A percentile compares a stretch with the other conserved stretches of the same genome.
These are phyloP conservation scores for Heliconius charithonia DNA, from an alignment of 2,888 invertebrate species.

Conservation along the genomic window DNA sequence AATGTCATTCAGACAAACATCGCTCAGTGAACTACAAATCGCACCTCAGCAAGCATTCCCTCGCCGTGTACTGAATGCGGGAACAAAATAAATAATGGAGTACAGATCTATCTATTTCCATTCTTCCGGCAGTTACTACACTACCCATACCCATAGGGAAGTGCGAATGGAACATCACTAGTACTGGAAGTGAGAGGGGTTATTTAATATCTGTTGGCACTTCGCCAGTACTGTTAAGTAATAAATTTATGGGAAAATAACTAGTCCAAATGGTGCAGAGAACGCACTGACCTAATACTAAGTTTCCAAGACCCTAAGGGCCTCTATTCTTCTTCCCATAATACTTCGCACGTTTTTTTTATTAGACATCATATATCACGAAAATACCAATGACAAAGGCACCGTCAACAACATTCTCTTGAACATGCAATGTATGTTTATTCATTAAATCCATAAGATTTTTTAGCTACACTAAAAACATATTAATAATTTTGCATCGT, in stretches of 20 bases:
- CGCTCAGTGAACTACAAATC: constrained; percentile 13
- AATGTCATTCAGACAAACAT: constrained; percentile 22
- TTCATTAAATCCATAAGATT: no score
- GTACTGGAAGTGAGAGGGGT: constrained; percentile 14
- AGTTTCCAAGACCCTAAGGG: background rate
- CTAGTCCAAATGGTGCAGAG: background rate
- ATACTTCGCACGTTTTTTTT: no score
- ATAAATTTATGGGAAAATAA: background rate
- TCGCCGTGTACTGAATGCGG: background rate
- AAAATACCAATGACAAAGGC: background rate
- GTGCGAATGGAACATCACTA: constrained; percentile 26
- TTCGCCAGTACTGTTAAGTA: background rate
- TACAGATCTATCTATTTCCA: constrained; percentile 26
- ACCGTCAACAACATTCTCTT: background rate
- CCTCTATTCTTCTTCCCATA: no score
- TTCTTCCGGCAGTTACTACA: constrained; percentile 3
- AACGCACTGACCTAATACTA: background rate
- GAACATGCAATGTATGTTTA: no score
- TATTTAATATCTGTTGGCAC: constrained; percentile 21
- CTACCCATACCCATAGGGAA: constrained; percentile 2
- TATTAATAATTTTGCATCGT: no score
- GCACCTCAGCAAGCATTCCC: background rate
- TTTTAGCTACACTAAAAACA: no score
- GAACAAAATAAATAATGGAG: constrained; percentile 25
- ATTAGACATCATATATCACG: no score